Conservation (phyloP, 2,113 vertebrate genomes). For the Coptodon rendalli region DNA sequence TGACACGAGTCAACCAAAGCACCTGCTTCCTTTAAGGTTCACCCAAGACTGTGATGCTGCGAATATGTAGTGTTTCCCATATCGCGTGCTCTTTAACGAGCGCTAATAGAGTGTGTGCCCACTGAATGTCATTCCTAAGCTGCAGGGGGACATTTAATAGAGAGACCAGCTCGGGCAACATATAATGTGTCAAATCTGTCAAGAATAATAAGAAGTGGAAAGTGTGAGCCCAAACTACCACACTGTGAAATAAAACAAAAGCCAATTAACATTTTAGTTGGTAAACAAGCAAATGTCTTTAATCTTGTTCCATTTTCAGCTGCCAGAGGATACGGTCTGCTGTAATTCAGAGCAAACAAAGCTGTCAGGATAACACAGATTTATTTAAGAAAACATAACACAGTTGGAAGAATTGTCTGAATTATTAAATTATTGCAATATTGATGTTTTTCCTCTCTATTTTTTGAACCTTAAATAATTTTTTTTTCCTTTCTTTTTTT, state of each 20-base stretch:
- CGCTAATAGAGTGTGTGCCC: constrained; percentile 51
- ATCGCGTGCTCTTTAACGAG: constrained; percentile 58
- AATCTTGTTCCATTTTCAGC: not conserved
- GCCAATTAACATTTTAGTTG: not conserved
- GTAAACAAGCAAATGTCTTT: not conserved
- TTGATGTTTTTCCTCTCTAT: not conserved
- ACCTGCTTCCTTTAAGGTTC: constrained; percentile 14
- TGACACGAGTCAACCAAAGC: not conserved
- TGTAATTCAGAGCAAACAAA: not conserved
- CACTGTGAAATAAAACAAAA: not conserved
- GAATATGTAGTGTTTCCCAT: constrained; percentile 46
- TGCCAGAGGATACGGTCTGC: not conserved
- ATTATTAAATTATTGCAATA: not conserved
- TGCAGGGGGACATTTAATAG: constrained; percentile 43
- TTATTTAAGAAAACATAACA: not conserved
- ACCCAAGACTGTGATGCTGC: constrained; percentile 38
- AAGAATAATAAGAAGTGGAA: constrained; percentile 9
- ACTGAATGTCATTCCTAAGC: constrained; percentile 43
- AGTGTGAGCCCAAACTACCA: not conserved
- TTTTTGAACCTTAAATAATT: not conserved
- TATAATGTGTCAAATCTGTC: constrained; percentile 55
- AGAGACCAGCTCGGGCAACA: constrained; percentile 27
- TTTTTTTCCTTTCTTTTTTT: not conserved
- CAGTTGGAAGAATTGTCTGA: not conserved
- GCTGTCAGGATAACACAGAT: not conserved